Evolutionary conservation across 2,113 vertebrate species (phyloP), one percentile per base, ranked within the genome.

Genomic region (Prietella phreatophila): DNA sequence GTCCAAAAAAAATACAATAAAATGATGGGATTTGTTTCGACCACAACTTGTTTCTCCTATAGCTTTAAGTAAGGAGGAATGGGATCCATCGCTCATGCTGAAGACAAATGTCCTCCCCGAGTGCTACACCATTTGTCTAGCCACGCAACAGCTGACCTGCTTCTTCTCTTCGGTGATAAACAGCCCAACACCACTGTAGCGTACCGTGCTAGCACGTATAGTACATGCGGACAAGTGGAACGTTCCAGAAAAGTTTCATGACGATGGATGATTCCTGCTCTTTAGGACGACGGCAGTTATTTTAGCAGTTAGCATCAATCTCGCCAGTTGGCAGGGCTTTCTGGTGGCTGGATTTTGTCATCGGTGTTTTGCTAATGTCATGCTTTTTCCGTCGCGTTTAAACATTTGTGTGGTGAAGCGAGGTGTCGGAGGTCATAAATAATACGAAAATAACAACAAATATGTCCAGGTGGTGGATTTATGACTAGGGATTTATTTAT

Each of bases 401-500:
- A 84, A 82, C 10, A 22, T n/a, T 89, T 63, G 58, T 85, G 86
- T 65, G 88, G 86, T 79, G 63, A 75, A 83, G 27, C 17, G 63
- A 85, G 78, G 78, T 27, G 14, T 81, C 84, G 60, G 67, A 81
- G 65, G 82, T 79, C 50, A 86, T 88, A 89, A 91, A 91, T 88
- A 89, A 89, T 79, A 80, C 60, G 75, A 86, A 88, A 82, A 88
- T 58, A 89, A 90, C 71, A 90, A 67, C 69, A 88, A 89, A 82
- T 79, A 75, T 17, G 13, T 33, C 73, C 84, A 90, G 85, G 84
- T 82, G 84, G 85, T 55, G 81, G 81, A 90, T 84, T 90, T 86
- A 90, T 63, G 69, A 79, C 19, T 53, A 53, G 73, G 75, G 82
- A 56, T 75, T 84, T 81, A 56, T 36, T 58, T 42, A 5, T 42